These are phyloP conservation scores for Puffinus mauretanicus DNA, from an alignment of 2,113 vertebrate genomes.

Conservation along the genomic window DNA sequence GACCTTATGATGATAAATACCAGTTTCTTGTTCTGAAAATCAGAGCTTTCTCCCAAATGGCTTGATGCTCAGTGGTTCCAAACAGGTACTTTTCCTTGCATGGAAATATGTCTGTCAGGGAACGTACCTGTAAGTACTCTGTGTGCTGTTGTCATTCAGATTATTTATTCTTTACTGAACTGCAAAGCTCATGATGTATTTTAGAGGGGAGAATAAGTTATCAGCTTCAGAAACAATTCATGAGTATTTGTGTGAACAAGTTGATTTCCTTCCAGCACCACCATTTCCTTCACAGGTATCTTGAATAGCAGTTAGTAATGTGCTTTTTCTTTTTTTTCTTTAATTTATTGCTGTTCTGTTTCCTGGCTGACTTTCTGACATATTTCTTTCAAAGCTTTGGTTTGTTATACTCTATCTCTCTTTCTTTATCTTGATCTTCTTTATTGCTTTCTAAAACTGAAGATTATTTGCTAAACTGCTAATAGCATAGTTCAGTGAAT, in stretches of 20 bases:
- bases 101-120: neutral
- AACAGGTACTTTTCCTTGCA: neutral
- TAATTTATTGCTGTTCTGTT: neutral
- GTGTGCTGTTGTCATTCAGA: neutral
- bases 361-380: neutral
- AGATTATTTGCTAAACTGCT: neutral
- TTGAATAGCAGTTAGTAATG: neutral
- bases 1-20: neutral
- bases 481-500: neutral
- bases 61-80: neutral
- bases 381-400: neutral
- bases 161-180: neutral
- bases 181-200: neutral
- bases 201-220: neutral
- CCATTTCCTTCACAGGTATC: neutral
- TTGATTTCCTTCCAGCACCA: neutral
- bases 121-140: neutral
- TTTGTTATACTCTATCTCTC: neutral
- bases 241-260: neutral
- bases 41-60: neutral
- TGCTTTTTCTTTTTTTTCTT: neutral
- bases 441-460: neutral
- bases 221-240: neutral
- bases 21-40: neutral
- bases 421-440: neutral